phyloP scores from a whole-genome alignment of 2,797 vertebrate genomes.

The Typhlichthys eigenmanni region DNA sequence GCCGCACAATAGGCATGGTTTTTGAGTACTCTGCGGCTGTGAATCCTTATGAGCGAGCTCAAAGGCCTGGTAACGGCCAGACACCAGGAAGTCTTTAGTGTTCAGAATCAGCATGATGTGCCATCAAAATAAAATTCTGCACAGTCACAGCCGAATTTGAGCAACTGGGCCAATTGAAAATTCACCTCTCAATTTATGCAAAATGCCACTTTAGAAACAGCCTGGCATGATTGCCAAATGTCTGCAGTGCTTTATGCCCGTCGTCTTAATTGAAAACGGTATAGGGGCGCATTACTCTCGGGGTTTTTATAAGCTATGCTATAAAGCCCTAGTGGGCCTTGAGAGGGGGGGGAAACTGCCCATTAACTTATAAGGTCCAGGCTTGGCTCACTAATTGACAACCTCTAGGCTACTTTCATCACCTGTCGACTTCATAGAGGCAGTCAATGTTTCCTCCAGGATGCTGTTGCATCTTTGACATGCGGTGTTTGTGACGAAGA shows the following conservation, averaged over 20 bases:
- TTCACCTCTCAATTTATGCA: constrained; percentile 66
- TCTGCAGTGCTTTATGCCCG: constrained; percentile 70
- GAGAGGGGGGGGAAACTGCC: constrained; percentile 75
- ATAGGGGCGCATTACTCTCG: constrained; percentile 78
- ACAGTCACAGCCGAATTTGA: constrained; percentile 68
- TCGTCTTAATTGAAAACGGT: constrained; percentile 77
- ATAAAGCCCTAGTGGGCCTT: constrained; percentile 78
- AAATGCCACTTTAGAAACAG: constrained; percentile 72
- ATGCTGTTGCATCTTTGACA: constrained; percentile 86
- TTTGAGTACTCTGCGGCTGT: constrained; percentile 53
- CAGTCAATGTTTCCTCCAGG: constrained; percentile 90
- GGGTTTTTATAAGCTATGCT: constrained; percentile 78
- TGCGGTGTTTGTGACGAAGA: constrained; percentile 86
- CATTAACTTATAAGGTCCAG: constrained; percentile 89
- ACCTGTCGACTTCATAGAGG: constrained; percentile 89
- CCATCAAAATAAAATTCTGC: constrained; percentile 70
- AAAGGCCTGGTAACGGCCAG: constrained; percentile 60
- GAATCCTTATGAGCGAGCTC: constrained; percentile 54
- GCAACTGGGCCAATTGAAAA: constrained; percentile 68
- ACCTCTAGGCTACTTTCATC: constrained; percentile 94
- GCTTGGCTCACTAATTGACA: constrained; percentile 88
- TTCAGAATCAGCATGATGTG: constrained; percentile 67
- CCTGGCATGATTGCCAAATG: constrained; percentile 68
- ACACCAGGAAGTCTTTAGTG: constrained; percentile 70
- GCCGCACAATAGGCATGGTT: constrained; percentile 40